Percentiles rank a stretch among this genome's conserved stretches.
These are phyloP conservation scores for Acanthisitta chloris DNA, from an alignment of 2,113 vertebrate genomes.

Conservation along the genomic window DNA sequence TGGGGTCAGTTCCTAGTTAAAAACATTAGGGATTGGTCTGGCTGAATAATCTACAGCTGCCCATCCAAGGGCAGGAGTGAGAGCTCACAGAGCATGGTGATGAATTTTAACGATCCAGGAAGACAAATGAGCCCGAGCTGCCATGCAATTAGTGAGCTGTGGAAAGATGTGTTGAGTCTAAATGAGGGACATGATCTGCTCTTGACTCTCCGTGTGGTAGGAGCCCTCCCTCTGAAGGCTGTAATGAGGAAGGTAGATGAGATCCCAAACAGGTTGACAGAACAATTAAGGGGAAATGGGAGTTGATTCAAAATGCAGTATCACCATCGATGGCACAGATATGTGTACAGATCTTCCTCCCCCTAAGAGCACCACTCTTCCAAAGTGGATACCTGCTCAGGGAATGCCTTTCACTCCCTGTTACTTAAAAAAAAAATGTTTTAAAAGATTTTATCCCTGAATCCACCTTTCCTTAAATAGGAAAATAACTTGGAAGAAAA, in stretches of 20 bases:
- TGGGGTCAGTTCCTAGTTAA: conserved; percentile 69
- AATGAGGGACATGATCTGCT: conserved; percentile 88
- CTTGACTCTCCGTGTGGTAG: conserved; percentile 83
- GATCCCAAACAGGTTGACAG: conserved; percentile 68
- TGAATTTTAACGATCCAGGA: conserved; percentile 82
- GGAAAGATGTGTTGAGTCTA: conserved; percentile 85
- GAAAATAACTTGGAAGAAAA: background rate
- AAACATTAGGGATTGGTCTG: conserved; percentile 70
- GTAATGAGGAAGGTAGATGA: conserved; percentile 81
- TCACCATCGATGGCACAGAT: background rate
- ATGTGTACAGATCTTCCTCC: background rate
- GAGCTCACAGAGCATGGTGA: conserved; percentile 68
- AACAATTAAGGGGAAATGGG: conserved; percentile 69
- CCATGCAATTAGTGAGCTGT: conserved; percentile 84
- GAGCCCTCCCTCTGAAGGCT: conserved; percentile 79
- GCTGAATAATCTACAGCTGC: conserved; percentile 80
- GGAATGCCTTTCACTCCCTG: background rate
- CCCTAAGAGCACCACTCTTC: background rate
- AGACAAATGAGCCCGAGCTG: conserved; percentile 85
- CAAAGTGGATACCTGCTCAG: background rate
- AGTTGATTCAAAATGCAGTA: conserved; percentile 32
- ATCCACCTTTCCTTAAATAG: background rate
- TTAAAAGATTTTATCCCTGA: background rate
- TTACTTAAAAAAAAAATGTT: background rate
- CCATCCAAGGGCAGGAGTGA: conserved; percentile 62